phyloP scores from a whole-genome alignment of 1,140 invertebrate genomes.

The Drosophila ironensis region DNA sequence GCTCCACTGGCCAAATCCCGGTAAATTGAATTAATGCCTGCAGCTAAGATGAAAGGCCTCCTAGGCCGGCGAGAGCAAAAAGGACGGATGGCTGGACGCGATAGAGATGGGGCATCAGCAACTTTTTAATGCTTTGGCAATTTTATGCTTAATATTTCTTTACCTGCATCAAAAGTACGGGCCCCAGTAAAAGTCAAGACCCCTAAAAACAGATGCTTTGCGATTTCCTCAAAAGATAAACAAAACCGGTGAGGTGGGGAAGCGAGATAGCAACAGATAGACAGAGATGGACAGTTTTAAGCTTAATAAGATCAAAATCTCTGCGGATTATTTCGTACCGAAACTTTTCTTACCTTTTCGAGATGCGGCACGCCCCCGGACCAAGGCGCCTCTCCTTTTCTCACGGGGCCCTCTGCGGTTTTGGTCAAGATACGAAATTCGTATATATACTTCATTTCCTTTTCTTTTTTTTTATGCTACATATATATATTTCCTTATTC shows the following conservation, averaged over 20 bases:
- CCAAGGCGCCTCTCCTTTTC: background rate
- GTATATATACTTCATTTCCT: conserved; percentile 1
- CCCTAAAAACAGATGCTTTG: conserved; percentile 55
- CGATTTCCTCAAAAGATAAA: conserved; percentile 67
- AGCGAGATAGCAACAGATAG: conserved; percentile 11
- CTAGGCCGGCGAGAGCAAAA: conserved; percentile 34
- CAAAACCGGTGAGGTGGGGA: background rate
- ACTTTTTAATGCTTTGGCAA: conserved; percentile 68
- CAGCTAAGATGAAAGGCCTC: conserved; percentile 64
- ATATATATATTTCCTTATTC: conserved; percentile 27
- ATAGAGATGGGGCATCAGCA: conserved; percentile 2
- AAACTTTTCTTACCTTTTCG: conserved; percentile 75
- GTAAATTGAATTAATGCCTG: conserved; percentile 73
- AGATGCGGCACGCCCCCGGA: background rate
- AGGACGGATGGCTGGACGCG: background rate
- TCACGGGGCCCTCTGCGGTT: conserved; percentile 59
- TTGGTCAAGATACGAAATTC: conserved; percentile 57
- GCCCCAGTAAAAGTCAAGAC: conserved; percentile 37
- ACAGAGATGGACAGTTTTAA: conserved; percentile 63
- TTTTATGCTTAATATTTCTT: conserved; percentile 59
- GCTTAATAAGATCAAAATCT: conserved; percentile 79
- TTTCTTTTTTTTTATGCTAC: conserved; percentile 1
- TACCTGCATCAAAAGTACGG: conserved; percentile 48
- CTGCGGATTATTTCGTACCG: conserved; percentile 67
- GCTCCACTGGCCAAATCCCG: conserved; percentile 33